Percentiles rank a stretch among this genome's conserved stretches.
phyloP scores from a whole-genome alignment of 1,140 invertebrate species.

The Maconellicoccus hirsutus region DNA sequence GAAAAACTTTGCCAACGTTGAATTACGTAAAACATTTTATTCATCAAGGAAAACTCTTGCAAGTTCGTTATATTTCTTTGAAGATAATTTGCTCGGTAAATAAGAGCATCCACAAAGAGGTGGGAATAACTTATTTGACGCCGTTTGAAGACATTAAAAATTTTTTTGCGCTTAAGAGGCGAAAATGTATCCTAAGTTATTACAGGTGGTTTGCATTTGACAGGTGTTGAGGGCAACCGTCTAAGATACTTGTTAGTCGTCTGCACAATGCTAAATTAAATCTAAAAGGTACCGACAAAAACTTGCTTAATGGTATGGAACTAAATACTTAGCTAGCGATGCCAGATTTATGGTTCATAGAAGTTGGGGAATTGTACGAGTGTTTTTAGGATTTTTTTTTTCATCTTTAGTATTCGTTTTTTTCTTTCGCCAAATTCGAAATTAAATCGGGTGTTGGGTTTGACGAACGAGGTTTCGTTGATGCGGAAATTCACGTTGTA shows the following conservation, averaged over 20 bases:
- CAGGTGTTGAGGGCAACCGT: slow-evolving; percentile 1
- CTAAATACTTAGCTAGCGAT: neutral
- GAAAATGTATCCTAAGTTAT: slow-evolving; percentile 15
- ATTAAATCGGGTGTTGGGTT: too few species aligned
- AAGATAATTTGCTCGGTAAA: neutral
- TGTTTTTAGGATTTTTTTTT: too few species aligned
- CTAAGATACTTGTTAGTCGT: neutral
- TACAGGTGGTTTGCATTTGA: slow-evolving; percentile 22
- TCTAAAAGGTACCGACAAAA: slow-evolving; percentile 2
- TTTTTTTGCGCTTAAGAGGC: neutral
- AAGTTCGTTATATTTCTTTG: neutral
- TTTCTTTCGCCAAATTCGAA: too few species aligned
- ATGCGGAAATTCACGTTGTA: too few species aligned
- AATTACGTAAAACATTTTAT: slow-evolving; percentile 6
- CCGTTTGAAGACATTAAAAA: neutral
- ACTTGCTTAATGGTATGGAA: slow-evolving; percentile 10
- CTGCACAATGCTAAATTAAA: neutral
- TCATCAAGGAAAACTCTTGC: neutral
- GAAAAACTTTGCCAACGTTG: neutral
- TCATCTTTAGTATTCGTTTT: too few species aligned
- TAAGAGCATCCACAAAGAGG: neutral
- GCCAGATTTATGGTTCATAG: neutral
- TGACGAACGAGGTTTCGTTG: too few species aligned
- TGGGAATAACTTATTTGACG: slow-evolving; percentile 4
- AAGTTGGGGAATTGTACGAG: too few species aligned